A percentile compares a stretch with the other conserved stretches of the same genome.
Conservation (phyloP, 92 coral and sea anemone genomes). For the Palythoa grandis region DNA sequence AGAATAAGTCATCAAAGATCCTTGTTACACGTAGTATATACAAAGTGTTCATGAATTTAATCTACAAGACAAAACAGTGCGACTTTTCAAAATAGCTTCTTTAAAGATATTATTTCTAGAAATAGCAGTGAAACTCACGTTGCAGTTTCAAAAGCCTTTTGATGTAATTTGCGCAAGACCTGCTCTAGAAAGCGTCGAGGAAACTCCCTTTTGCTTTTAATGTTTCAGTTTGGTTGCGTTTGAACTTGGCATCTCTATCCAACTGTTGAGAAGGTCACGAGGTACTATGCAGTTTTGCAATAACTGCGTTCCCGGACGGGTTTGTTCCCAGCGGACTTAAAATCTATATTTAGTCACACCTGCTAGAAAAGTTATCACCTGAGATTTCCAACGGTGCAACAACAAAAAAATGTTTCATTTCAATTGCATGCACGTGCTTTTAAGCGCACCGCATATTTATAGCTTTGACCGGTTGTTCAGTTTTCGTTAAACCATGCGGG, state of each 20-base stretch:
- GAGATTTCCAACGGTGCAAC: slow-evolving; percentile 8
- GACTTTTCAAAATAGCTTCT: too few relatives aligned
- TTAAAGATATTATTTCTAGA: too few relatives aligned
- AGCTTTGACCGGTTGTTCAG: background rate
- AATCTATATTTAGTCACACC: background rate
- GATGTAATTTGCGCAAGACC: too few relatives aligned
- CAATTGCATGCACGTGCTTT: slow-evolving; percentile 13
- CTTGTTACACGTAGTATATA: too few relatives aligned
- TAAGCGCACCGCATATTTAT: background rate
- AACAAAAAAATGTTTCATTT: slow-evolving; percentile 3
- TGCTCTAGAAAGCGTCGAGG: too few relatives aligned
- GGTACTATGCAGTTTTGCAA: background rate
- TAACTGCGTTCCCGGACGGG: slow-evolving; percentile 8
- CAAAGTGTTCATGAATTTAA: too few relatives aligned
- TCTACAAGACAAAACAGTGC: too few relatives aligned
- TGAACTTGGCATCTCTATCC: background rate
- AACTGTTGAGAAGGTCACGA: background rate
- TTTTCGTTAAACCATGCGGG: background rate
- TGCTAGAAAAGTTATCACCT: slow-evolving; percentile 5
- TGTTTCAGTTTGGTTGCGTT: too few relatives aligned
- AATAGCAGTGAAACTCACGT: too few relatives aligned
- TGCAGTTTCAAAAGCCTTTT: too few relatives aligned
- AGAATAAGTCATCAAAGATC: too few relatives aligned
- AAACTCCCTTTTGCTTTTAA: too few relatives aligned
- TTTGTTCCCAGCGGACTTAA: background rate